Conservation (phyloP, 1,140 invertebrate species). For the Drosophila repleta region DNA sequence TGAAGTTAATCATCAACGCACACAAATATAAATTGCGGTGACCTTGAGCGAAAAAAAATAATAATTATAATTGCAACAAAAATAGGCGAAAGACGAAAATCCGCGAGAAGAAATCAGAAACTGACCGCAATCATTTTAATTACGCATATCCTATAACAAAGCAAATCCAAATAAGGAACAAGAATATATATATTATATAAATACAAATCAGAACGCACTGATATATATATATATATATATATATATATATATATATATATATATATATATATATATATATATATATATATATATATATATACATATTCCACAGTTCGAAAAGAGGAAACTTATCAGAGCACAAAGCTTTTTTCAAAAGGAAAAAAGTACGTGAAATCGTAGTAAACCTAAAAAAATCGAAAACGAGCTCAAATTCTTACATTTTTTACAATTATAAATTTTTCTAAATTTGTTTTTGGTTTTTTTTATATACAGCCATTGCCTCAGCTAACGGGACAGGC, state of each 20-base stretch:
- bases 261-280: too few relatives aligned
- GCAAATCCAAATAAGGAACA: slow-evolving; percentile 18
- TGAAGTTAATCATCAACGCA: slow-evolving; percentile 59
- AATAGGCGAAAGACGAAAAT: slow-evolving; percentile 22
- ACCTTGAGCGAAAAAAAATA: slow-evolving; percentile 40
- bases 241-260: too few relatives aligned
- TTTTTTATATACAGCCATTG: slow-evolving; percentile 14
- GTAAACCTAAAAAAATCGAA: slow-evolving; percentile 19
- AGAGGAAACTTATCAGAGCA: slow-evolving; percentile 43
- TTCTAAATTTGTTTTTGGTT: not conserved
- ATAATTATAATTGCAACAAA: slow-evolving; percentile 37
- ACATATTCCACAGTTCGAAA: too few relatives aligned
- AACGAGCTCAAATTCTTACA: slow-evolving; percentile 1
- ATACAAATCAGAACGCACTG: slow-evolving; percentile 18
- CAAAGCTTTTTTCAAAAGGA: slow-evolving; percentile 10
- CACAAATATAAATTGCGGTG: slow-evolving; percentile 21
- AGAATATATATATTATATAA: slow-evolving; percentile 10
- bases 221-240: too few relatives aligned
- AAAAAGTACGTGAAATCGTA: slow-evolving; percentile 53
- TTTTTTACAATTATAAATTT: slow-evolving; percentile 20
- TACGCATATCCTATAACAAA: slow-evolving; percentile 53
- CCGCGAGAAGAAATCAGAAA: slow-evolving; percentile 3
- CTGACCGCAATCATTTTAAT: slow-evolving; percentile 30
- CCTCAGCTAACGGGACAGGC: slow-evolving; percentile 26
- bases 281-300: too few relatives aligned